Percentiles rank a stretch among this genome's conserved stretches.
phyloP scores from a whole-genome alignment of 2,888 invertebrate genomes.

The Orgyia antiqua region DNA sequence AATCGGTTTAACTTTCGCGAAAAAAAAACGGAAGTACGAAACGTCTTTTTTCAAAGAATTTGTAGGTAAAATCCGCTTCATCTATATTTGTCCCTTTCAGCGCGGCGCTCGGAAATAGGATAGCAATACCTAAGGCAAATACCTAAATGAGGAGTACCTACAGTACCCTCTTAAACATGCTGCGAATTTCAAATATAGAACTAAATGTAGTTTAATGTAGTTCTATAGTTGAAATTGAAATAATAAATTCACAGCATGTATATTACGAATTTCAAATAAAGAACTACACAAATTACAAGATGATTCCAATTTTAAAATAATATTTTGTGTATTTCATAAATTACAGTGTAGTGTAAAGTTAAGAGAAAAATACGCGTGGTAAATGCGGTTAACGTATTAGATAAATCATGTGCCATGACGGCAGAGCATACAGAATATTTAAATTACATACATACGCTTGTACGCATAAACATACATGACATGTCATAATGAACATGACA shows the following conservation, averaged over 20 bases:
- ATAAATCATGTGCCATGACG: constrained; percentile 1
- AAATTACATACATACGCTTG: not conserved
- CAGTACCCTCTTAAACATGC: no score
- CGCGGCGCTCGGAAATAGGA: no score
- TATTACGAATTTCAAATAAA: not conserved
- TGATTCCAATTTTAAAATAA: not conserved
- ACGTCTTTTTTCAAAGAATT: no score
- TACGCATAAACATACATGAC: not conserved
- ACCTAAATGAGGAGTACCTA: no score
- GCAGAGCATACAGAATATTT: not conserved
- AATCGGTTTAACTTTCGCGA: no score
- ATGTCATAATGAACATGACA: not conserved
- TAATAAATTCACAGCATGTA: not conserved
- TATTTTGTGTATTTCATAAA: not conserved
- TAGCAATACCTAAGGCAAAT: no score
- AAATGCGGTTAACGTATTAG: not conserved
- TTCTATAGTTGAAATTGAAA: no score
- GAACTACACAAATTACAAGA: not conserved
- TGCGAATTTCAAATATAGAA: no score
- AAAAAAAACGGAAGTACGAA: no score
- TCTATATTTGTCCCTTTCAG: no score
- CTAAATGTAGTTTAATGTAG: no score
- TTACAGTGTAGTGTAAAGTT: not conserved
- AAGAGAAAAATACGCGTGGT: not conserved
- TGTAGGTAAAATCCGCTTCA: no score